These are phyloP conservation scores for Argya squamiceps DNA, from an alignment of 2,797 vertebrate species.

Conservation along the genomic window DNA sequence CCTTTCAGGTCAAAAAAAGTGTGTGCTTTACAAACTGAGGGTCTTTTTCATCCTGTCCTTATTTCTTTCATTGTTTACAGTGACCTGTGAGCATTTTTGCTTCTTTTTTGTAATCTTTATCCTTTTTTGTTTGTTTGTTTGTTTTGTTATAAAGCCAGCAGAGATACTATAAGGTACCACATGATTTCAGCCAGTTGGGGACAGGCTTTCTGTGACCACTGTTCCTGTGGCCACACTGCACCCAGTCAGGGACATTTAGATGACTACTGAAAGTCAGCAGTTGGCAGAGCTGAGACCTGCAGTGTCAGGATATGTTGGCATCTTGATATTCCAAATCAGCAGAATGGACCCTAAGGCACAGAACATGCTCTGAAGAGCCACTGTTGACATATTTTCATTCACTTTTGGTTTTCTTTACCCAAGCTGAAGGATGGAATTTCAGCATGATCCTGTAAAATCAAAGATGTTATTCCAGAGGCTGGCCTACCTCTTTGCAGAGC, in stretches of 20 bases:
- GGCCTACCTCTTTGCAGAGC: neutral
- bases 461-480: neutral
- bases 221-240: neutral
- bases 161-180: neutral
- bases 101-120: neutral
- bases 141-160: neutral
- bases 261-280: neutral
- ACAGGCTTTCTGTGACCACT: neutral
- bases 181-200: neutral
- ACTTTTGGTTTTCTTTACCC: neutral
- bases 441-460: neutral
- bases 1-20: neutral
- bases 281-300: neutral
- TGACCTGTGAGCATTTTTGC: neutral
- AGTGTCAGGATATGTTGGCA: neutral
- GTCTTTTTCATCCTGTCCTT: neutral
- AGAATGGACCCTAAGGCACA: neutral
- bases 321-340: neutral
- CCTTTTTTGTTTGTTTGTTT: neutral
- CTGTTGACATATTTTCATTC: neutral
- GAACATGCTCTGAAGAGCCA: neutral
- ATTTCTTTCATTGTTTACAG: neutral
- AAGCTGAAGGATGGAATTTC: neutral
- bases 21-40: neutral
- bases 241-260: neutral